Percentiles rank a stretch among this genome's conserved stretches.
phyloP scores from a whole-genome alignment of 2,888 invertebrate species.

The Plemyria rubiginata region DNA sequence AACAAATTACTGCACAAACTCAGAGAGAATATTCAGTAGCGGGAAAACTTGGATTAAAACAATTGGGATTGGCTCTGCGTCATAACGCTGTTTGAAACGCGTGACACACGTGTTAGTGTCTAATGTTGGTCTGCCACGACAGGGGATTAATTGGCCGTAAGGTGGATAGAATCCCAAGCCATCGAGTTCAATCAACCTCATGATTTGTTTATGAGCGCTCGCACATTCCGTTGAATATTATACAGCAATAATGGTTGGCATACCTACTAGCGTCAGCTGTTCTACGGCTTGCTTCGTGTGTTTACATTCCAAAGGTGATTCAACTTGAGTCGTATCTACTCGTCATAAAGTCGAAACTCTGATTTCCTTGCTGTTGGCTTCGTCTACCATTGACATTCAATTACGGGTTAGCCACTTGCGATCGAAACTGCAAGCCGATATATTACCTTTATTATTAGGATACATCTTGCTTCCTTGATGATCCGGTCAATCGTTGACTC shows the following conservation, averaged over 20 bases:
- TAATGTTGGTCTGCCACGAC: conserved; percentile 46
- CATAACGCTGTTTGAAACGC: conserved; percentile 43
- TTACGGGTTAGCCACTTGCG: conserved; percentile 52
- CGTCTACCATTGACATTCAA: conserved; percentile 77
- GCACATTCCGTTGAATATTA: conserved; percentile 35
- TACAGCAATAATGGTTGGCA: background rate
- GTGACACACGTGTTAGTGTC: conserved; percentile 41
- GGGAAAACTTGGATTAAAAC: conserved; percentile 33
- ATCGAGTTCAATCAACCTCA: conserved; percentile 65
- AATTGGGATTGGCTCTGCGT: conserved; percentile 46
- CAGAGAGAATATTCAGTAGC: conserved; percentile 26
- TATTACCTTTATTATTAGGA: too few species aligned
- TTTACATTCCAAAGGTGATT: conserved; percentile 20
- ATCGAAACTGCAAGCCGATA: conserved; percentile 30
- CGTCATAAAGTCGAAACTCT: conserved; percentile 48
- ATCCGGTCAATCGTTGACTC: too few species aligned
- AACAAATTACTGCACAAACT: conserved; percentile 25
- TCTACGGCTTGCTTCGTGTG: conserved; percentile 11
- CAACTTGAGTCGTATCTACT: conserved; percentile 21
- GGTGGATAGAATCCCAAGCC: conserved; percentile 50
- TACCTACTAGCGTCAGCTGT: conserved; percentile 10
- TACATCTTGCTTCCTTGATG: too few species aligned
- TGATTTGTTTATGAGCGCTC: conserved; percentile 62
- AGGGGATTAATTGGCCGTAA: conserved; percentile 53
- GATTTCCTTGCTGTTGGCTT: conserved; percentile 43